A percentile compares a stretch with the other conserved stretches of the same genome.
These are phyloP conservation scores for Mnemiopsis leidyi DNA, from an alignment of 37 sponge, comb jelly and placozoan genomes.

Conservation along the genomic window DNA sequence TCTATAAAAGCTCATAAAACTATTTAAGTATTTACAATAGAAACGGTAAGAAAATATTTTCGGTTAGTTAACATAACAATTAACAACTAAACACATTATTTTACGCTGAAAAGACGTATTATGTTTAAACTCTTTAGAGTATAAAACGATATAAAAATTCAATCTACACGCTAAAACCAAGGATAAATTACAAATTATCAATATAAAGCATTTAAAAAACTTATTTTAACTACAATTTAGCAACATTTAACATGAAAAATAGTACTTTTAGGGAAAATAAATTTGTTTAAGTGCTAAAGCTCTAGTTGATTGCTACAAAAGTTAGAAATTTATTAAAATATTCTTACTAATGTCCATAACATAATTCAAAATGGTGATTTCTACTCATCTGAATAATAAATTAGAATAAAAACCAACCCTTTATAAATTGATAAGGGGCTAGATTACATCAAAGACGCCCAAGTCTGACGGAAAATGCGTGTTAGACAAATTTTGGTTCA, in stretches of 20 bases:
- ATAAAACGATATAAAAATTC: not conserved
- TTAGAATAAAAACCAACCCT: not conserved
- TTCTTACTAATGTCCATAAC: not conserved
- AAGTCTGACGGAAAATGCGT: too few relatives aligned
- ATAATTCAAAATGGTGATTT: not conserved
- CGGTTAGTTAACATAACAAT: too few relatives aligned
- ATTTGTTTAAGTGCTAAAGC: not conserved
- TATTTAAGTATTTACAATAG: not conserved
- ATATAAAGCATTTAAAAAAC: not conserved
- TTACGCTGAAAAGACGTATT: not conserved
- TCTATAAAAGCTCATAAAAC: not conserved
- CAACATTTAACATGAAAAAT: not conserved
- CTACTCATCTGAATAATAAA: not conserved
- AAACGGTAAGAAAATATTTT: not conserved
- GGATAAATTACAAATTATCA: not conserved
- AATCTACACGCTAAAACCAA: not conserved
- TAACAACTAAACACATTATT: too few relatives aligned
- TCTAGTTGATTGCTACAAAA: not conserved
- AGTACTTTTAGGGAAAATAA: not conserved
- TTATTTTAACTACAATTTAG: not conserved
- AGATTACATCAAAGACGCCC: too few relatives aligned
- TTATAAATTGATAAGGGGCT: not conserved
- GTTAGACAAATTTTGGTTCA: too few relatives aligned
- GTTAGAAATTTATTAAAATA: not conserved
- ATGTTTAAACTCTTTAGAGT: not conserved